Evolutionary conservation across 2,888 invertebrate species (phyloP), one percentile per base, ranked within the genome.

Genomic region (Monochamus alternatus): DNA sequence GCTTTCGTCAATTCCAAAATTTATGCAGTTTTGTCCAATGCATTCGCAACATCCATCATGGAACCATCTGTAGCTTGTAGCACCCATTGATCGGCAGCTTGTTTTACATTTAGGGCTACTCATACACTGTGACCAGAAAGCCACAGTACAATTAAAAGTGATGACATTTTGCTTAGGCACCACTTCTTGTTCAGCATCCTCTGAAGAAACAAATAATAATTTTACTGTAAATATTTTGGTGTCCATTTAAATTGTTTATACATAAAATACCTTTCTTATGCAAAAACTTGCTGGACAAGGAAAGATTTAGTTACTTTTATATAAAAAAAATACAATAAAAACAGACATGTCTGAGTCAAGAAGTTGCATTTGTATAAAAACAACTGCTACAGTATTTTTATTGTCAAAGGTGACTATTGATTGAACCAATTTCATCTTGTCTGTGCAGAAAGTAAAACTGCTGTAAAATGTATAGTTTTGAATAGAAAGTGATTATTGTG

Each of bases 11-110:
- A 96, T 94, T 3, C 97, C 98, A 88, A 96, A 97, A 87, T 96
- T 96, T 78, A 97, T 92, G 87, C 98, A 98, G 65, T 94, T 94
- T 80, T 94, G 93, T 0, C 97, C 97, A 65, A 98, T 93, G 87
- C 98, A 98, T 88, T 98, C 96, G 87, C 98, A 98, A 87, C 98
- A 98, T 1, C 97, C 97, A 86, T 97, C 96, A 88, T 97, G 97
- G 89, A 97, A 97, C 97, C 97, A 98, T 84, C 97, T 93, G 90
- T 92, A 97, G 85, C 94, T 94, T 62, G 94, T 92, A 0, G 96
- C 93, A 38, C 96, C 96, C 94, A 96, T 96, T 8, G 95, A 94
- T 81, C 91, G 91, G 87, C 98, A 98, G 43, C 94, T 93, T 64
- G 93, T 93, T 83, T 94, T 93, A 88, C 98, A 98, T 88, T 97